Evolutionary conservation across 1,140 invertebrate species (phyloP), one percentile per base, ranked within the genome.

Genomic region (Hermetia illucens): DNA sequence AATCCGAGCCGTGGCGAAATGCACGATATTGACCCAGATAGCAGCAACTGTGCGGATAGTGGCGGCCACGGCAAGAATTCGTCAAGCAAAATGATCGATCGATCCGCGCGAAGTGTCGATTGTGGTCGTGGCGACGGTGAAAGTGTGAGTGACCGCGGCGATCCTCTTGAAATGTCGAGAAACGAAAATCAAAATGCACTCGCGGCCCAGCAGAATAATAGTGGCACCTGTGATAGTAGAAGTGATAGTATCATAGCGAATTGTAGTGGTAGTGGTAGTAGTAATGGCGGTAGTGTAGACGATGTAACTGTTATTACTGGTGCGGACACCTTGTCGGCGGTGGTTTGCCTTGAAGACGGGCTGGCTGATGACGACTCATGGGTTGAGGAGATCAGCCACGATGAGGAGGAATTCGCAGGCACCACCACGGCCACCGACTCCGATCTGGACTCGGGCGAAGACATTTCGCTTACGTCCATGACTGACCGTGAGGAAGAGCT

Each of bases 361-460:
- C 60, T 87, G 21, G 82, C 83, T 18, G 83, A 87, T 43, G 82
- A 87, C 52, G 83, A 87, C 50, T 86, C 82, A 21, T 86, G 83
- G 83, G 81, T 87, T 25, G 83, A 86, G 51, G 82, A 86, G 52
- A 65, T 83, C 17, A 82, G 79, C 35, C 74, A 82, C 55, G 76
- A 80, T 45, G 76, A 80, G 34, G 78, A 79, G 8, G 69, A 74
- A 13, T 54, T 62, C 3, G 51, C 25, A 21, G 54, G n/a, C n/a
- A 63, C 63, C 2, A 58, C 62, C 2, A 68, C 71, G 10, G 63
- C 70, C 24, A 70, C 73, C 17, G 72, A 74, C 41, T 64, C 68
- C 0, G 57, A 58, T 19, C 12, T 36, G 4, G 70, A 71, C 32
- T 70, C 69, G 13, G 68, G 64, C 31, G 69, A 71, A 42, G 69